Conservation (phyloP, 1,140 invertebrate species). For the Bicyclus anynana region DNA sequence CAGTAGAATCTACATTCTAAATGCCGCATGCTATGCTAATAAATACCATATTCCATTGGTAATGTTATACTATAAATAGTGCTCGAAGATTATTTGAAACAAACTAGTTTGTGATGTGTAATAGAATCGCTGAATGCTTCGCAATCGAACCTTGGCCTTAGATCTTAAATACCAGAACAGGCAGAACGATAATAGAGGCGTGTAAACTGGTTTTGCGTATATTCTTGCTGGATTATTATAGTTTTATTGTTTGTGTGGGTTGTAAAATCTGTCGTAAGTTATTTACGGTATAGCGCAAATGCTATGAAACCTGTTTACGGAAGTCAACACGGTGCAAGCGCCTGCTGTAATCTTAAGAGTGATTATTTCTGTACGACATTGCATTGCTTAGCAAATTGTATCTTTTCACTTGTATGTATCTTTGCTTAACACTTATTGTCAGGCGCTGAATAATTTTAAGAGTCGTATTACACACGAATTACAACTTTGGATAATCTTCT, state of each 20-base stretch:
- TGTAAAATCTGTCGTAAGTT: background rate
- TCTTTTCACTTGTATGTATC: background rate
- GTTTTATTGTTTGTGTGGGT: constrained; percentile 1
- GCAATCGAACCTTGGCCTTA: background rate
- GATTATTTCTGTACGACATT: background rate
- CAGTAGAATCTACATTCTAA: too few species aligned
- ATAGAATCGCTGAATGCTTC: too few species aligned
- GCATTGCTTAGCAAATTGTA: background rate
- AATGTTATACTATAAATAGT: too few species aligned
- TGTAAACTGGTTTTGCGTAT: constrained; percentile 7
- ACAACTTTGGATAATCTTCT: too few species aligned
- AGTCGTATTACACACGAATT: too few species aligned
- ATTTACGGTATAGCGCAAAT: background rate
- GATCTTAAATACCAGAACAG: constrained; percentile 5
- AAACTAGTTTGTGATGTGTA: too few species aligned
- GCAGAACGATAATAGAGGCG: background rate
- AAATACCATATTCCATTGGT: too few species aligned
- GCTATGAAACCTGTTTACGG: background rate
- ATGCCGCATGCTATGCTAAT: too few species aligned
- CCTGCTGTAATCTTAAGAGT: background rate
- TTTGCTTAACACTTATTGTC: background rate
- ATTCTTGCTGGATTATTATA: background rate
- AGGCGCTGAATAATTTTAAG: background rate
- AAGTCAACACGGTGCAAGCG: background rate
- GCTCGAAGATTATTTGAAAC: too few species aligned